Evolutionary conservation across 2,888 invertebrate genomes (phyloP), one percentile per base, ranked within the genome.

Genomic region (Catocala nupta): DNA sequence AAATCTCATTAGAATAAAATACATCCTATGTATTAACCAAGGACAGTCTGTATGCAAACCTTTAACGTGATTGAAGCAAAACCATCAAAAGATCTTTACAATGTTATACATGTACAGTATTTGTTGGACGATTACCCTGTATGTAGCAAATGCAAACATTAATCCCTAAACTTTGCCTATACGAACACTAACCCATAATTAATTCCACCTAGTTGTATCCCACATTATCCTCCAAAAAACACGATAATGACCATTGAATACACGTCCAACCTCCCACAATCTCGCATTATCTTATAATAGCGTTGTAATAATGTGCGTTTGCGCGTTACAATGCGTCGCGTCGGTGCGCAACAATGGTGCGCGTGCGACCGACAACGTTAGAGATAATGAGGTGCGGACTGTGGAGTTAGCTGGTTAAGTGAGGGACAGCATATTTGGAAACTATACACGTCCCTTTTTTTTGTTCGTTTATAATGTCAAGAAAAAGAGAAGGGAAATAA

Each of bases 201-300:
- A 7, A 7, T 39, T 34, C 34, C 1, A n/a, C 9, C 9, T 1
- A 5, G 7, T 33, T 43, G 11, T 49, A 12, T 48, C 16, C 39
- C 43, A 9, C 43, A 57, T 43, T 13, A 57, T 57, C 13, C 9
- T 13, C 9, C 36, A 11, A 12, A n/a, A 49, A 60, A 44, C 50
- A 45, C 12, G 42, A 54, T 45, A 50, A 44, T 55, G 13, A 55
- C 10, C 25, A 50, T 16, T 34, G 48, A 59, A 49, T 34, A 39
- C 11, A 5, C 12, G 49, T 11, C 33, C 42, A 42, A 10, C 53
- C 47, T 43, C 36, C 60, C 49, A 60, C 55, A 55, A 54, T 60
- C 49, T 13, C 55, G 34, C 50, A 55, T 60, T 60, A 55, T 51
- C 55, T 44, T 16, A n/a, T 60, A 60, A 60, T 60, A 55, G 60